Evolutionary conservation across 2,888 invertebrate genomes (phyloP), one percentile per base, ranked within the genome.

Genomic region (Drosophila kanekoi): DNA sequence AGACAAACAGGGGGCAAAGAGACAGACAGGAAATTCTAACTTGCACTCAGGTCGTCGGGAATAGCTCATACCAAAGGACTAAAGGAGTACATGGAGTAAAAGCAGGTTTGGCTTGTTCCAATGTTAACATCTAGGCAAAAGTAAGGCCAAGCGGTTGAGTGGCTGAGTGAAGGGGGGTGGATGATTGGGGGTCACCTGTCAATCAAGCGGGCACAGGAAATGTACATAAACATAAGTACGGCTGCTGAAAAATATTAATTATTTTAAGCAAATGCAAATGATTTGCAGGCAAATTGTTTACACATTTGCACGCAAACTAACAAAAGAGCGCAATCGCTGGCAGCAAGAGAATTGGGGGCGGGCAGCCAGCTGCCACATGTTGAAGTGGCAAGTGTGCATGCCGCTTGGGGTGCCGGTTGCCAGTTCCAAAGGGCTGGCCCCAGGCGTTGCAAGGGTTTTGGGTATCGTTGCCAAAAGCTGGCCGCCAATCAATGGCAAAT

Each of bases 251-350:
- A 75, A 44, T 59, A 60, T 72, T 79, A 85, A 85, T 83, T 85
- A 83, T 70, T 81, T 77, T 79, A 83, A 83, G 75, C 83, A 84
- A 87, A 79, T 77, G 64, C 48, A 76, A 77, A 67, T 66, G 47
- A 68, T 72, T 68, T 78, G 68, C 72, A 44, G 58, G 47, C 44
- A 71, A 59, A 77, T 72, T 79, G 79, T 76, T 79, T 79, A 71
- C 76, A 66, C 51, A 66, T 63, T 72, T 65, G 75, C 79, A 75
- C 76, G 78, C 77, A 86, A 80, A 38, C 77, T 48, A 53, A 49
- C 70, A 64, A 40, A 66, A 52, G 33, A 11, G 35, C 2, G 33
- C n/a, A 9, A n/a, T 47, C 0, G 10, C n/a, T 8, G 13, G 41
- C 0, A 5, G 28, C 11, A 14, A 9, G n/a, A 5, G 11, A 11